Percentiles rank a stretch among this genome's conserved stretches.
Conservation (phyloP, 2,113 vertebrate genomes). For the Lamprotornis superbus region DNA sequence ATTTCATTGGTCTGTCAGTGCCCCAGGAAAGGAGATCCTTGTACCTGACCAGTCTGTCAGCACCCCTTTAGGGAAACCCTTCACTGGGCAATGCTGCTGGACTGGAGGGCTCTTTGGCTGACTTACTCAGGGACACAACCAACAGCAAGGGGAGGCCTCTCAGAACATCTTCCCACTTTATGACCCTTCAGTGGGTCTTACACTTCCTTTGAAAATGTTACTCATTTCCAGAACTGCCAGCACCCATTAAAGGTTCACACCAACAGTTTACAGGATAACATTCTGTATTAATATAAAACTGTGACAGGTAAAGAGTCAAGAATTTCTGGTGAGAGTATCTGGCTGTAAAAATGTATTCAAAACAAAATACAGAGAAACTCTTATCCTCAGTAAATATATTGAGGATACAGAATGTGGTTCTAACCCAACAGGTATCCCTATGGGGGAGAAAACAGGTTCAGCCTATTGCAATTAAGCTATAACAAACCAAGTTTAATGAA, state of each 20-base stretch:
- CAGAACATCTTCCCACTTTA: background rate
- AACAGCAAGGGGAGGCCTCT: background rate
- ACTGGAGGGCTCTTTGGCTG: background rate
- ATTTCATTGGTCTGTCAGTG: background rate
- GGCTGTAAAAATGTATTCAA: background rate
- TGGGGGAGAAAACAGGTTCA: background rate
- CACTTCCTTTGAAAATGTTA: background rate
- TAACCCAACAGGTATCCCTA: too few species aligned
- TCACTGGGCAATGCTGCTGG: background rate
- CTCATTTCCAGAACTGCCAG: accelerated
- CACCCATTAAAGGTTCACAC: background rate
- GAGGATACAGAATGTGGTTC: background rate
- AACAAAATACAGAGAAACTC: background rate
- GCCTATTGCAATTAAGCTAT: background rate
- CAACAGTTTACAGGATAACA: background rate
- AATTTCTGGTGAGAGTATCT: background rate
- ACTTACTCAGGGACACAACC: background rate
- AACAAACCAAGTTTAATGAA: background rate
- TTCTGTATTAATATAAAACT: background rate
- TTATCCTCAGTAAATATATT: background rate
- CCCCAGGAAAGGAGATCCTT: background rate
- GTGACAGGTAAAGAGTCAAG: background rate
- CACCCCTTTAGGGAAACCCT: background rate
- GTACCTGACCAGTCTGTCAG: background rate
- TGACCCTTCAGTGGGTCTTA: accelerated